Evolutionary conservation across 2,888 invertebrate species (phyloP), one percentile per base, ranked within the genome.

Genomic region (Minunthozetes semirufus): DNA sequence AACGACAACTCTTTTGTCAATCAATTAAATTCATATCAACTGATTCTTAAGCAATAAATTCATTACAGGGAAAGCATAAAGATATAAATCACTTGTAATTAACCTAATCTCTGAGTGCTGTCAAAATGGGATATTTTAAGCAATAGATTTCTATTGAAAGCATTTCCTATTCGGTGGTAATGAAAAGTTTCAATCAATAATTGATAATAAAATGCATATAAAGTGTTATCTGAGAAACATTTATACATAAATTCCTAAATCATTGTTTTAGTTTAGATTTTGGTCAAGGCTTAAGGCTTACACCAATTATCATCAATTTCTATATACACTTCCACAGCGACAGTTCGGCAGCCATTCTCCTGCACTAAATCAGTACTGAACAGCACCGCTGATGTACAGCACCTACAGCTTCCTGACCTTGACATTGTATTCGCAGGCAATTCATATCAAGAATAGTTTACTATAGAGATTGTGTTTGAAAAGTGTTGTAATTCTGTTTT

Each of bases 181-280:
- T 9, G 19, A 56, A 27, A 19, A 11, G 19, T 27, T 27, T 59
- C 27, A 15, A 13, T 15, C 13, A 19, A 56, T 19, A 19, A 19
- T 59, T 59, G 59, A 59, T 59, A 56, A 56, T 11, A 22, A 29
- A 22, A 11, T 59, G 13, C 19, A 59, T 59, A 27, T 29, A 59
- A 59, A 29, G 5, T 59, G 15, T 59, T 59, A 59, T 59, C 59
- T 56, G 25, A 56, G 22, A 27, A n/a, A n/a, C n/a, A n/a, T n/a
- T n/a, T n/a, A n/a, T n/a, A 59, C 59, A 59, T 59, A 59, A 59
- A 59, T 59, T 59, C 59, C 59, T 59, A 59, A 59, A 27, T 59
- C 27, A 59, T 59, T 59, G 59, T 59, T 59, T 59, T 27, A 27
- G 17, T 29, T 59, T 59, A n/a, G 59, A 13, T 17, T 59, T 59